Percentiles rank a stretch among this genome's conserved stretches.
Evolutionary conservation across 2,797 vertebrate species (phyloP).

Genomic region (Heliangelus exortis): DNA sequence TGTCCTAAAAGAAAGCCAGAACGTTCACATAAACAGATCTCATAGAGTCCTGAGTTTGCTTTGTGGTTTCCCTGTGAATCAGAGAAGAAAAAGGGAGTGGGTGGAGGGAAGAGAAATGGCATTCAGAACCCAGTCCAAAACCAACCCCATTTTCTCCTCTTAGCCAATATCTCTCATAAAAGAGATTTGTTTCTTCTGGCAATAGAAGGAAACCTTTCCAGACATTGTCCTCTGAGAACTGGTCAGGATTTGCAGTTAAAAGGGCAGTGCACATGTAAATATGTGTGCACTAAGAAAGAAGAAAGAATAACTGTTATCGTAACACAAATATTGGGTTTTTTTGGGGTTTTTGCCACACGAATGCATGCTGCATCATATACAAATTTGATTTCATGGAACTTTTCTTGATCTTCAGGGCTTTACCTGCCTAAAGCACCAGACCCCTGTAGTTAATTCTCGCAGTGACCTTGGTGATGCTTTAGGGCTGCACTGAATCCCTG

Average conservation of each 20-base stretch:
- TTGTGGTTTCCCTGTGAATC: conserved; percentile 65
- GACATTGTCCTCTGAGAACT: conserved; percentile 32
- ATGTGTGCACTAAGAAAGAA: background rate
- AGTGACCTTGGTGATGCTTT: background rate
- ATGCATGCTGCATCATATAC: background rate
- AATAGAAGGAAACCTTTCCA: conserved; percentile 19
- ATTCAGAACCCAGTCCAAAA: conserved; percentile 5
- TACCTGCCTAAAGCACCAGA: background rate
- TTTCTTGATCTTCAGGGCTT: background rate
- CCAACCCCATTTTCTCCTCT: background rate
- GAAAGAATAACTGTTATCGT: background rate
- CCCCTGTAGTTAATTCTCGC: background rate
- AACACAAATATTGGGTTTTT: background rate
- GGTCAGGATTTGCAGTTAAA: background rate
- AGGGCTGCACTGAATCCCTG: background rate
- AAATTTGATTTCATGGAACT: background rate
- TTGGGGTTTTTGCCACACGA: background rate
- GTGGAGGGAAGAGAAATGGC: conserved; percentile 22
- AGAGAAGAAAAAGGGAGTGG: conserved; percentile 25
- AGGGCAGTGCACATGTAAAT: background rate
- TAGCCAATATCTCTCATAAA: background rate
- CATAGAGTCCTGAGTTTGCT: conserved; percentile 35
- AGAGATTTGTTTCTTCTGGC: conserved; percentile 64
- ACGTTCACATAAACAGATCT: background rate
- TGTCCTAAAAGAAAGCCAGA: background rate